Base-by-base conservation (phyloP, 2,888 invertebrate species). In the Gymnosoma rotundatum region DNA sequence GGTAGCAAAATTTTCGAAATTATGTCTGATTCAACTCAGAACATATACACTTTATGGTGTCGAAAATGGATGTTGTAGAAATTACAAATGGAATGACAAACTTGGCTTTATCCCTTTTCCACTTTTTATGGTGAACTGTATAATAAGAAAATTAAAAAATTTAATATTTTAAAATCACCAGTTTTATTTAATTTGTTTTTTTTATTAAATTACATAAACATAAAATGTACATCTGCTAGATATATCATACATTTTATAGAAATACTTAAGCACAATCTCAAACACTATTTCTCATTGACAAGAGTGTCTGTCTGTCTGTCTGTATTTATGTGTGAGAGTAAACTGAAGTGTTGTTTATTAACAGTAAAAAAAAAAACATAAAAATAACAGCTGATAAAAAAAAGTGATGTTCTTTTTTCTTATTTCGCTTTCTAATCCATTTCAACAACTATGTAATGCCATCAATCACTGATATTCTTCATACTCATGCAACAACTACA, bases 401-500 rank as follows among this genome's bases (percentile, higher is more conserved):
- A 32, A 61, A 42, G n/a, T 78, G 63, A 45, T 78, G 60, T 52
- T 32, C 60, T n/a, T 56, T 48, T 64, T 76, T 70, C 25, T 45
- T 52, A 74, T 60, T 82, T 76, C 70, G 38, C 58, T 78, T 67
- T 83, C 78, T 78, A 83, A 78, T 83, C 52, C 72, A 83, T 69
- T 78, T 83, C 69, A 78, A 78, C 73, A 74, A 69, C 78, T 56
- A 42, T 73, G 67, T 69, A 32, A 56, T 56, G 78, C 78, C 38
- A 83, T 83, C 83, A 83, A 83, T 83, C 82, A 83, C 60, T 83
- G 67, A 73, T 54, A 61, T 78, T 78, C 20, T 60, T 54, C 14
- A 25, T 45, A 45, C 42, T 42, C 52, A 9, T 45, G n/a, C 42
- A 48, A 42, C 42, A 50, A 48, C 54, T 38, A 56, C 70, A 21